Percentiles rank a stretch among this genome's conserved stretches.
phyloP scores from a whole-genome alignment of 2,888 invertebrate species.

The Biston betularia region DNA sequence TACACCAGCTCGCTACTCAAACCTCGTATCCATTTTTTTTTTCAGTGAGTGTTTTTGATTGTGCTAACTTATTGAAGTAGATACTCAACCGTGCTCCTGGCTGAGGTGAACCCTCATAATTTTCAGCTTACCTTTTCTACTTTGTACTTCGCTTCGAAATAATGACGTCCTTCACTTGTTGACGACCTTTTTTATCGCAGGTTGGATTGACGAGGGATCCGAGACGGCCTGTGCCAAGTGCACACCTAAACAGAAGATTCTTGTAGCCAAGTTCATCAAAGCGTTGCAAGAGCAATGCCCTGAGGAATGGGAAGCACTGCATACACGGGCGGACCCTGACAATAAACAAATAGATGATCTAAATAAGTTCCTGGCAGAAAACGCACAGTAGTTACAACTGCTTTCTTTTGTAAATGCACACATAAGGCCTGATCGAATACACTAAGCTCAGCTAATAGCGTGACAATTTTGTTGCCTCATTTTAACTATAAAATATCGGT shows the following conservation, averaged over 20 bases:
- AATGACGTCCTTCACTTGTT: constrained; percentile 42
- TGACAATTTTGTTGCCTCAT: too few species aligned
- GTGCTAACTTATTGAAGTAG: constrained; percentile 16
- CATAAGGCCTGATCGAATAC: too few species aligned
- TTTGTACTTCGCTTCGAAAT: constrained; percentile 35
- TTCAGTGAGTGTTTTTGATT: constrained; percentile 15
- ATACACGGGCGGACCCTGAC: constrained; percentile 87
- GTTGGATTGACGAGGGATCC: constrained; percentile 58
- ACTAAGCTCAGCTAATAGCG: too few species aligned
- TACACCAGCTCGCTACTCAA: constrained; percentile 8
- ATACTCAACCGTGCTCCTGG: constrained; percentile 8
- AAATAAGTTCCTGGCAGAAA: constrained; percentile 62
- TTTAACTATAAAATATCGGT: too few species aligned
- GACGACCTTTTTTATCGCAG: constrained; percentile 49
- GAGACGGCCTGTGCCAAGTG: constrained; percentile 86
- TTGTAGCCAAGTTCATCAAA: constrained; percentile 84
- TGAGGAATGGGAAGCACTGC: constrained; percentile 86
- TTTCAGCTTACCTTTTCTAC: constrained; percentile 43
- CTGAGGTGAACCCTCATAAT: constrained; percentile 24
- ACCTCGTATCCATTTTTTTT: constrained; percentile 12
- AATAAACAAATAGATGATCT: constrained; percentile 85
- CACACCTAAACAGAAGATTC: constrained; percentile 86
- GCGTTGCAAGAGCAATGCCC: constrained; percentile 86
- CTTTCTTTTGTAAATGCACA: background rate
- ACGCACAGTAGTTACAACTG: constrained; percentile 15